A percentile compares a stretch with the other conserved stretches of the same genome.
Evolutionary conservation across 2,888 invertebrate genomes (phyloP).

Genomic region (Cryptophagus acutangulus): DNA sequence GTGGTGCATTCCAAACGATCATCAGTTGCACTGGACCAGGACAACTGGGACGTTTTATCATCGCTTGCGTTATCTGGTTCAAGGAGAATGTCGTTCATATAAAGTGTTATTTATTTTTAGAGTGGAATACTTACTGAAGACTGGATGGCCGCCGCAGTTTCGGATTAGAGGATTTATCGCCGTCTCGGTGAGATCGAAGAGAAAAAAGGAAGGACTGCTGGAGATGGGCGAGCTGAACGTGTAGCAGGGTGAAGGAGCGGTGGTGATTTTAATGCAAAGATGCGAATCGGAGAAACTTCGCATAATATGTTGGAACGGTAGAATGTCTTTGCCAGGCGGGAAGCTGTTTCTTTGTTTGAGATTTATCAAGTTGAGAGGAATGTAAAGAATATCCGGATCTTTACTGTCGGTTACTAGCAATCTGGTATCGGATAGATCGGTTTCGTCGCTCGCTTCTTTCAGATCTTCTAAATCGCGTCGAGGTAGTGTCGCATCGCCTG

Average conservation of each 20-base stretch:
- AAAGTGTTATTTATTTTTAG: too few relatives aligned
- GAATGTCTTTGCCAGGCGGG: slow-evolving; percentile 63
- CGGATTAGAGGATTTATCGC: slow-evolving; percentile 44
- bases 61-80: slow-evolving; percentile 37
- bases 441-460: slow-evolving; percentile 70
- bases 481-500: slow-evolving; percentile 49
- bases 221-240: slow-evolving; percentile 56
- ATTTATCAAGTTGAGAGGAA: slow-evolving; percentile 58
- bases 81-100: too few relatives aligned
- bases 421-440: slow-evolving; percentile 55
- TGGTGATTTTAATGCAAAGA: slow-evolving; percentile 64
- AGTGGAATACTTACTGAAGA: neutral
- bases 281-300: slow-evolving; percentile 72
- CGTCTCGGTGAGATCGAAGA: slow-evolving; percentile 58
- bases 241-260: slow-evolving; percentile 56
- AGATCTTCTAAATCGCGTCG: slow-evolving; percentile 57
- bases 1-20: slow-evolving; percentile 56
- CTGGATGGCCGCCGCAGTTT: slow-evolving; percentile 7
- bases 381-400: slow-evolving; percentile 63
- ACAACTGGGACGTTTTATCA: slow-evolving; percentile 44
- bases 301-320: slow-evolving; percentile 70
- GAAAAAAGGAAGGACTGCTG: slow-evolving; percentile 57
- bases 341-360: slow-evolving; percentile 60
- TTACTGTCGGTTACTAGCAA: slow-evolving; percentile 56
- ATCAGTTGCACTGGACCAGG: slow-evolving; percentile 58